Percentiles rank a stretch among this genome's conserved stretches.
phyloP scores from a whole-genome alignment of 2,113 vertebrate genomes.

The Passer domesticus region DNA sequence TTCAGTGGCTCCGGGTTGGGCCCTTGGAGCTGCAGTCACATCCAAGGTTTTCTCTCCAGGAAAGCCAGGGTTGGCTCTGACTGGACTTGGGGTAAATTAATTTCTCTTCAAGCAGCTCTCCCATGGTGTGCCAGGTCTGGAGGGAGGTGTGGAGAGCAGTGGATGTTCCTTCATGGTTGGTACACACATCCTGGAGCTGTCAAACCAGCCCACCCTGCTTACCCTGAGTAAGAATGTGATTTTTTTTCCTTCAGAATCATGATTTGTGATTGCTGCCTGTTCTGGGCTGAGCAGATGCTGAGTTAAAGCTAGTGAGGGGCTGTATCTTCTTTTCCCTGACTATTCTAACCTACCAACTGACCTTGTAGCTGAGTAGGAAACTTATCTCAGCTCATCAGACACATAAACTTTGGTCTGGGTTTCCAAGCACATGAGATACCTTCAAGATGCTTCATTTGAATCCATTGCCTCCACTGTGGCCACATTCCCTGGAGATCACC shows the following conservation, averaged over 20 bases:
- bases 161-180: background rate
- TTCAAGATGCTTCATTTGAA: background rate
- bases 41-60: background rate
- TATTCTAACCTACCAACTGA: background rate
- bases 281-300: background rate
- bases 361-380: background rate
- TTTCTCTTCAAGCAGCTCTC: background rate
- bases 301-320: background rate
- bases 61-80: background rate
- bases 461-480: background rate
- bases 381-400: background rate
- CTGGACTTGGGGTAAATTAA: background rate
- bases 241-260: background rate
- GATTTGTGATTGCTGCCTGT: background rate
- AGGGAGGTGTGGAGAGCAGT: background rate
- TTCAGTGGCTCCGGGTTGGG: background rate
- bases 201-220: background rate
- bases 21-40: background rate
- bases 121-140: background rate
- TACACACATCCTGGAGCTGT: background rate
- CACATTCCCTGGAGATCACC: background rate
- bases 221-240: background rate
- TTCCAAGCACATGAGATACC: background rate
- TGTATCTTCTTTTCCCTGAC: background rate
- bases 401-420: background rate